Percentiles rank a stretch among this genome's conserved stretches.
phyloP scores from a whole-genome alignment of 1,140 invertebrate species.

The Laupala kohalensis region DNA sequence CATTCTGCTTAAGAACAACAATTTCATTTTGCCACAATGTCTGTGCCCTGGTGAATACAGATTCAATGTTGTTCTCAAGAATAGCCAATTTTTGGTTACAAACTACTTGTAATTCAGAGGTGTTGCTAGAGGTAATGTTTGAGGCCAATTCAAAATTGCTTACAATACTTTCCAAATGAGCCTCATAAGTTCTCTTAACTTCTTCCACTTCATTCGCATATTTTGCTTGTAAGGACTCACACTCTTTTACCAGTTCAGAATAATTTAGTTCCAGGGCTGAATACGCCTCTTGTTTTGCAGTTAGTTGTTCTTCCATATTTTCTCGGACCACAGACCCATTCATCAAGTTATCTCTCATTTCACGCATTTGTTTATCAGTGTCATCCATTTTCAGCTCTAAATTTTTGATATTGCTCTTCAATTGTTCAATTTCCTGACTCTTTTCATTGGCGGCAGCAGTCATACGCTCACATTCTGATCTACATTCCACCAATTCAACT shows the following conservation, averaged over 20 bases:
- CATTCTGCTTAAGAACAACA: not conserved
- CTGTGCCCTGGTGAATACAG: not conserved
- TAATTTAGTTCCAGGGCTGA: constrained; percentile 17
- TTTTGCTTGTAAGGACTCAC: constrained; percentile 13
- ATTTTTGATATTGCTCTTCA: constrained; percentile 21
- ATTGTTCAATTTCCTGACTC: constrained; percentile 17
- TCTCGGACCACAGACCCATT: constrained; percentile 1
- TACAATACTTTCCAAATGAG: not conserved
- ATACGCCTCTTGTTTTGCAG: constrained; percentile 2
- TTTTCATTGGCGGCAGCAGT: constrained; percentile 17
- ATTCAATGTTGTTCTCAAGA: not conserved
- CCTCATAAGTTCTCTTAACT: not conserved
- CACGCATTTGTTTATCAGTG: constrained; percentile 13
- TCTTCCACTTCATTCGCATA: not conserved
- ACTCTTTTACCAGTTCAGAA: constrained; percentile 17
- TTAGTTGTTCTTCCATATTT: not conserved
- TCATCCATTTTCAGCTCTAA: constrained; percentile 20
- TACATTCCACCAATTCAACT: constrained; percentile 21
- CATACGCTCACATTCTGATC: constrained; percentile 20
- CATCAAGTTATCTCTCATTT: not conserved
- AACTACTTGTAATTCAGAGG: constrained; percentile 23
- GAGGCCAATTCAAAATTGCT: not conserved
- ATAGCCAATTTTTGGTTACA: not conserved
- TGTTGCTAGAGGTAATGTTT: constrained; percentile 14
- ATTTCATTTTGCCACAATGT: not conserved